Evolutionary conservation across 1,140 invertebrate species (phyloP).

Genomic region (Drosophila suzukii): DNA sequence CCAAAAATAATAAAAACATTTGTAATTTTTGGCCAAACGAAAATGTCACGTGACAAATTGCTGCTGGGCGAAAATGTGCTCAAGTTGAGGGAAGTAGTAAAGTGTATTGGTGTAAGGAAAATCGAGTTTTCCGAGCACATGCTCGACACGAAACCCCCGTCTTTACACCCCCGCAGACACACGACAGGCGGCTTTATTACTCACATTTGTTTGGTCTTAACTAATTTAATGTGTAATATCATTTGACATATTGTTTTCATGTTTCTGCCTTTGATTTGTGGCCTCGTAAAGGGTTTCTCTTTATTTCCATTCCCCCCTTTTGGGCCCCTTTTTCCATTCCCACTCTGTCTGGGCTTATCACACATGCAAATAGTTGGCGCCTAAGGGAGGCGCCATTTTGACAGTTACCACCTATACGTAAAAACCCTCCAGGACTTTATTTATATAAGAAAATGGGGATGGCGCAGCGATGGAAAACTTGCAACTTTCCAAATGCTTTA

Average conservation of each 20-base stretch:
- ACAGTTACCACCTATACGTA: slow-evolving; percentile 9
- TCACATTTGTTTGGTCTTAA: slow-evolving; percentile 66
- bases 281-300: slow-evolving; percentile 22
- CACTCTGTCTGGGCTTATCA: neutral
- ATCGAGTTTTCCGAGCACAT: slow-evolving; percentile 37
- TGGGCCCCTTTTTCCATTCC: neutral
- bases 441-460: slow-evolving; percentile 1
- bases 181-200: slow-evolving; percentile 63
- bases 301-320: too few relatives aligned
- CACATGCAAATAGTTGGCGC: slow-evolving; percentile 36
- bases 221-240: slow-evolving; percentile 82
- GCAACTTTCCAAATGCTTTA: neutral
- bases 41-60: slow-evolving; percentile 76
- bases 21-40: slow-evolving; percentile 55
- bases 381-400: slow-evolving; percentile 32
- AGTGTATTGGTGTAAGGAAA: slow-evolving; percentile 29
- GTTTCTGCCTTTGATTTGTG: slow-evolving; percentile 62
- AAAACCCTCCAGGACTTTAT: neutral
- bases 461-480: neutral
- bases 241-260: slow-evolving; percentile 82
- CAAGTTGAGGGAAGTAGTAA: slow-evolving; percentile 25
- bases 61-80: slow-evolving; percentile 58
- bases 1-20: slow-evolving; percentile 50
- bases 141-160: slow-evolving; percentile 50
- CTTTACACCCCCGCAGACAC: slow-evolving; percentile 15